phyloP scores from a whole-genome alignment of 2,113 vertebrate genomes.

The Dromas ardeola region DNA sequence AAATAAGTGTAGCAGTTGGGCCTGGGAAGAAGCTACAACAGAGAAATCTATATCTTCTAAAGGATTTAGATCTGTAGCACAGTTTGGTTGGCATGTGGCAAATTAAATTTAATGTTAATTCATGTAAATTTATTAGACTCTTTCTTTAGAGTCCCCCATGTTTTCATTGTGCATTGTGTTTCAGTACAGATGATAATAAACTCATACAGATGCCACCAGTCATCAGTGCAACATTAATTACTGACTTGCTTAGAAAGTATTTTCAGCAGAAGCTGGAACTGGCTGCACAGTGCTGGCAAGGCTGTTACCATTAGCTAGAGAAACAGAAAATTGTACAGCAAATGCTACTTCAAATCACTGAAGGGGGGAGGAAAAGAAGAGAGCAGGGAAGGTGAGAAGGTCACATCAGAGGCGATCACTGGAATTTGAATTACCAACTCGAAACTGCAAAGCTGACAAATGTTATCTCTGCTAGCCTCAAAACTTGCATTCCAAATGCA shows the following conservation, averaged over 20 bases:
- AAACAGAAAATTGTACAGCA: not conserved
- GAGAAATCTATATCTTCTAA: conserved; percentile 1
- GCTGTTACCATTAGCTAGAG: not conserved
- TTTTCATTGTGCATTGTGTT: conserved; percentile 33
- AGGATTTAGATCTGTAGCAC: conserved; percentile 22
- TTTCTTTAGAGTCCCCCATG: conserved; percentile 7
- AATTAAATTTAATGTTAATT: conserved; percentile 64
- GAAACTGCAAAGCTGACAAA: not conserved
- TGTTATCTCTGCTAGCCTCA: not conserved
- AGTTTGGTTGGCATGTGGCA: conserved; percentile 62
- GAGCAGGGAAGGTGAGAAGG: not conserved
- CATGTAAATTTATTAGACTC: conserved; percentile 52
- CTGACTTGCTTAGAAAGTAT: not conserved
- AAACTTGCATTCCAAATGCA: conserved; percentile 38
- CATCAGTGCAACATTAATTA: conserved; percentile 52
- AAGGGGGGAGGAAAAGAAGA: not conserved
- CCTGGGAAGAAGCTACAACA: not conserved
- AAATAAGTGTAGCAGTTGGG: not conserved
- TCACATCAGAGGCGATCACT: not conserved
- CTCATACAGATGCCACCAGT: conserved; percentile 40
- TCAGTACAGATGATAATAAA: conserved; percentile 36
- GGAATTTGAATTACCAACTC: conserved; percentile 28
- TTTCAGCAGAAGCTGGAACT: conserved; percentile 8
- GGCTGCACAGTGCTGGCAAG: not conserved
- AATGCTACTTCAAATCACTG: not conserved